These are phyloP conservation scores for Cichlasoma orientale DNA, from an alignment of 2,797 vertebrate species.

Conservation along the genomic window DNA sequence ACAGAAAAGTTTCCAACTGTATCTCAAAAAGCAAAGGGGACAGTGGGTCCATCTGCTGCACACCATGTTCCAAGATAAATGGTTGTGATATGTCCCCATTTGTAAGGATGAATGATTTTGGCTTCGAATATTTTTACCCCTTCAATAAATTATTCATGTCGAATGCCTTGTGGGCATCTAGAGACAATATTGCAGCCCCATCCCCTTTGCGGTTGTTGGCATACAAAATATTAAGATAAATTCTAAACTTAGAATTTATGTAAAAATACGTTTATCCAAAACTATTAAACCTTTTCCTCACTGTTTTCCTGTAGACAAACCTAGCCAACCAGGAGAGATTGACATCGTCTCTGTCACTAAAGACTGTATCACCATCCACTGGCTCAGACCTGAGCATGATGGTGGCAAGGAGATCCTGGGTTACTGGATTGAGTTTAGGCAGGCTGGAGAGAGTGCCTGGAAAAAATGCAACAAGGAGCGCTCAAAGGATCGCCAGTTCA, in stretches of 20 bases:
- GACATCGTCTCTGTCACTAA: constrained; percentile 94
- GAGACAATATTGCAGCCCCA: too few species aligned
- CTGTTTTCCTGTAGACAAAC: constrained; percentile 86
- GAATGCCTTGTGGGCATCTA: too few species aligned
- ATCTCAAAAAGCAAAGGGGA: too few species aligned
- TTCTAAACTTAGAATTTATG: background rate
- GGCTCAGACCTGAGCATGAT: constrained; percentile 94
- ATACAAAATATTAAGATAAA: background rate
- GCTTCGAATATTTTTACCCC: too few species aligned
- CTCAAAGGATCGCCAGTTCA: constrained; percentile 96
- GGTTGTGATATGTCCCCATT: too few species aligned
- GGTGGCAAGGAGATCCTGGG: constrained; percentile 98
- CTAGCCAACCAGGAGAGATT: constrained; percentile 97
- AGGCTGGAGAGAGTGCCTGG: constrained; percentile 95
- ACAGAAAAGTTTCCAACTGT: too few species aligned
- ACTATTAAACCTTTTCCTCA: background rate
- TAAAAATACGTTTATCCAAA: background rate
- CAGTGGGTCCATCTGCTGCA: too few species aligned
- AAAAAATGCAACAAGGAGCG: constrained; percentile 97
- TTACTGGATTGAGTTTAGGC: constrained; percentile 97
- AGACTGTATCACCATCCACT: constrained; percentile 96
- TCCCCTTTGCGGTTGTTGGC: too few species aligned
- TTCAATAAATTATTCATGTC: too few species aligned
- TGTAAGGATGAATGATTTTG: too few species aligned
- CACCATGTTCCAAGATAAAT: too few species aligned